Evolutionary conservation across 2,113 vertebrate genomes (phyloP).

Genomic region (Coregonus clupeaformis): DNA sequence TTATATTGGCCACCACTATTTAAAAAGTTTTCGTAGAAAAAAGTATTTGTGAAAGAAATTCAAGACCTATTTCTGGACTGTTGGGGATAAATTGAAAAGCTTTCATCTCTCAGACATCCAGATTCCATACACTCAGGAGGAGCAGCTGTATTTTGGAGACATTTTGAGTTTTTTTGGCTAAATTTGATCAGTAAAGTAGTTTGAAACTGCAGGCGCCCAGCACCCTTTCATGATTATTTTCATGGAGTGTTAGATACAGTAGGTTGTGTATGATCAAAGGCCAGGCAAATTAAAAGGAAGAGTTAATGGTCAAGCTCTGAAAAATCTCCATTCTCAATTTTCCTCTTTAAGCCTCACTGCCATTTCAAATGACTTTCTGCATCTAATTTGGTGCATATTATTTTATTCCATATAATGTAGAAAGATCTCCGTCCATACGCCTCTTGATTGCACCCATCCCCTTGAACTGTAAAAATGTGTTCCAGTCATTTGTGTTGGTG

Average conservation of each 20-base stretch:
- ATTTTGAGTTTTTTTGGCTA: neutral
- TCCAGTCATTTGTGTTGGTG: neutral
- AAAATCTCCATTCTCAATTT: slow-evolving; percentile 10
- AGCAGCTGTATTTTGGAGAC: neutral
- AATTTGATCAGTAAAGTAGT: neutral
- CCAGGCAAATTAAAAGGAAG: neutral
- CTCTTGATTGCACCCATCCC: neutral
- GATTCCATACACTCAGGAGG: too few species aligned
- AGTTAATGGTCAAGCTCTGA: neutral
- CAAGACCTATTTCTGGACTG: neutral
- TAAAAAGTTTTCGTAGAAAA: neutral
- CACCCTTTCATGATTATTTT: neutral
- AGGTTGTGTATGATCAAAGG: neutral
- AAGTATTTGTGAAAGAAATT: neutral
- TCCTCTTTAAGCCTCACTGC: slow-evolving; percentile 45
- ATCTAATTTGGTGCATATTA: slow-evolving; percentile 38
- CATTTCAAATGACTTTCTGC: slow-evolving; percentile 43
- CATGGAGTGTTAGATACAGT: neutral
- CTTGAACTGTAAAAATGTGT: neutral
- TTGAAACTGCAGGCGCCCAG: neutral
- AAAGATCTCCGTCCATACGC: neutral
- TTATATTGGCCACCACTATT: neutral
- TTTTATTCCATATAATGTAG: neutral
- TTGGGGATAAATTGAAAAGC: neutral
- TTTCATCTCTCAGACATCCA: too few species aligned